phyloP scores from a whole-genome alignment of 2,113 vertebrate genomes.

The Hydropotes inermis region DNA sequence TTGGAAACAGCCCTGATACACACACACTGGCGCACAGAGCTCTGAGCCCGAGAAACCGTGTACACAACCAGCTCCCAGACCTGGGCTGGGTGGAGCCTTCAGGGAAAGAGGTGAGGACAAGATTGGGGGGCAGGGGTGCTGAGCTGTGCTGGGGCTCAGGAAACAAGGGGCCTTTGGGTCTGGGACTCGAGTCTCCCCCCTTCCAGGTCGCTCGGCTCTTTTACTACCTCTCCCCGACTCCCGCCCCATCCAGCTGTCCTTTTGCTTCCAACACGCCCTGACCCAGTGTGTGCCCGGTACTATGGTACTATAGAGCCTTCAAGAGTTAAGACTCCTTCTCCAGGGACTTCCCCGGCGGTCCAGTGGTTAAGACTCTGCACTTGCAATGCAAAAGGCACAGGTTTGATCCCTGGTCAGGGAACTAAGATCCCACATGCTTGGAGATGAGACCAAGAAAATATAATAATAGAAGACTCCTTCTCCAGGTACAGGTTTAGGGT shows the following conservation, averaged over 20 bases:
- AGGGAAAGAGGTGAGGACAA: background rate
- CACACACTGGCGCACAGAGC: background rate
- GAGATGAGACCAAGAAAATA: background rate
- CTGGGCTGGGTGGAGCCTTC: background rate
- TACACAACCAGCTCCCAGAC: background rate
- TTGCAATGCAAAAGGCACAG: background rate
- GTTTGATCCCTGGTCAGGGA: background rate
- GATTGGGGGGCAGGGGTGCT: background rate
- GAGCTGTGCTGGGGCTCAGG: background rate
- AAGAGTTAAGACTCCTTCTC: background rate
- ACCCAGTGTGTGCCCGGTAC: background rate
- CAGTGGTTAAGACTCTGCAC: background rate
- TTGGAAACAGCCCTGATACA: background rate
- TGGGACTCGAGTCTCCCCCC: background rate
- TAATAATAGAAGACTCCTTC: background rate
- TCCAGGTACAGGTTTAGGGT: background rate
- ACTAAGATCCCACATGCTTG: background rate
- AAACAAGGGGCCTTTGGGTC: background rate
- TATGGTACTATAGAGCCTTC: background rate
- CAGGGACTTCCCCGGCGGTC: background rate
- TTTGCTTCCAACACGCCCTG: background rate
- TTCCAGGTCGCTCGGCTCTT: background rate
- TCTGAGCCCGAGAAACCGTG: background rate
- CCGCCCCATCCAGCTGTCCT: background rate
- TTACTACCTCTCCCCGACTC: background rate